Percentiles rank a stretch among this genome's conserved stretches.
phyloP scores from a whole-genome alignment of 2,888 invertebrate genomes.

The Yponomeuta malinellus region DNA sequence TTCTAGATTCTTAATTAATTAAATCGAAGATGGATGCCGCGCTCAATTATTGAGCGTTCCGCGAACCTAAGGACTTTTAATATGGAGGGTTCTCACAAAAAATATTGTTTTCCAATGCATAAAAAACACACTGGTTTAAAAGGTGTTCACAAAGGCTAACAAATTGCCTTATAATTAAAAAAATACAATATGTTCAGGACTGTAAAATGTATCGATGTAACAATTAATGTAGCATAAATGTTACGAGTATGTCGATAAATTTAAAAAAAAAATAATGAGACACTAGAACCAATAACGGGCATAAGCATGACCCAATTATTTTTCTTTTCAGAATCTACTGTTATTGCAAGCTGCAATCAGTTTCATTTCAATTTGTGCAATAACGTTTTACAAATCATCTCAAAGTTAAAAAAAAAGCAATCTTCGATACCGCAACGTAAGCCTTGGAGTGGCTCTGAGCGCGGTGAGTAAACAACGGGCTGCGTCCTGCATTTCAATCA shows the following conservation, averaged over 20 bases:
- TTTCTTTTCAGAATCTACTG: not conserved
- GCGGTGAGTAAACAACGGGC: slow-evolving; percentile 37
- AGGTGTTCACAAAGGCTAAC: too few species aligned
- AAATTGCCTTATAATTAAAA: too few species aligned
- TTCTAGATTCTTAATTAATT: slow-evolving; percentile 1
- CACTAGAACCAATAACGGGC: not conserved
- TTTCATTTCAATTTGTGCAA: slow-evolving; percentile 50
- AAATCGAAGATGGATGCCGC: not conserved
- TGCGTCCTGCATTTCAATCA: slow-evolving; percentile 70
- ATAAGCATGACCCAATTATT: not conserved
- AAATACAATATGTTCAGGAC: too few species aligned
- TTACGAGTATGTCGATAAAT: too few species aligned
- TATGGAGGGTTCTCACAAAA: not conserved
- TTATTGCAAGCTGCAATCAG: slow-evolving; percentile 9
- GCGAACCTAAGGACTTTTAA: not conserved
- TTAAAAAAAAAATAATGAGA: not conserved
- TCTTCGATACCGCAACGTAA: slow-evolving; percentile 57
- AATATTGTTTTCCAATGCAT: too few species aligned
- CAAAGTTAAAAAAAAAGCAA: slow-evolving; percentile 57
- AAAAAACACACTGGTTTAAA: too few species aligned
- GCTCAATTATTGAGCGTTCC: not conserved
- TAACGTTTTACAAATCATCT: slow-evolving; percentile 61
- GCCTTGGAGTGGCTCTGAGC: slow-evolving; percentile 31
- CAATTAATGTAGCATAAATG: too few species aligned
- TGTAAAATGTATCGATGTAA: too few species aligned